A percentile compares a stretch with the other conserved stretches of the same genome.
Evolutionary conservation across 92 coral and sea anemone genomes (phyloP).

Genomic region (Isaurus tuberculatus): DNA sequence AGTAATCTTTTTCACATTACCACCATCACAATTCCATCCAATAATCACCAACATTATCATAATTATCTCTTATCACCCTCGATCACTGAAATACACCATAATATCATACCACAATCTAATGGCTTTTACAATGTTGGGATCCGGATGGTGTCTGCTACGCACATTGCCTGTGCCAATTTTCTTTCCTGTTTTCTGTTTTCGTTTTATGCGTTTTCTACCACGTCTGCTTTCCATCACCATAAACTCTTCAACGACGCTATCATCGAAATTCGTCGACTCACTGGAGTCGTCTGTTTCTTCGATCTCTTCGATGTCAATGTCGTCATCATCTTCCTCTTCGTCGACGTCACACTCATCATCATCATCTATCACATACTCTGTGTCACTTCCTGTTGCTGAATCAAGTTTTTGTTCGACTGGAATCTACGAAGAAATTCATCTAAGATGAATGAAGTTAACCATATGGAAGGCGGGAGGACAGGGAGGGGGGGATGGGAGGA

Average conservation of each 20-base stretch:
- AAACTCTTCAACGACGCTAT: background rate
- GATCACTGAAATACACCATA: background rate
- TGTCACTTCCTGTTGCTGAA: slow-evolving; percentile 47
- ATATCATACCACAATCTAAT: background rate
- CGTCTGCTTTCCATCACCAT: background rate
- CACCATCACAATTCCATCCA: no score
- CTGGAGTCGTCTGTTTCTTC: slow-evolving; percentile 20
- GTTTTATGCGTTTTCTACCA: slow-evolving; percentile 3
- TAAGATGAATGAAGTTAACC: background rate
- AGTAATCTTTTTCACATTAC: no score
- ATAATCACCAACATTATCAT: no score
- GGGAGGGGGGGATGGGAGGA: no score
- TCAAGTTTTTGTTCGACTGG: slow-evolving; percentile 28
- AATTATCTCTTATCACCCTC: no score
- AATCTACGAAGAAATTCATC: background rate
- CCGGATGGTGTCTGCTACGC: background rate
- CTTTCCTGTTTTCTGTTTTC: background rate
- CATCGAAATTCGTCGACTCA: background rate
- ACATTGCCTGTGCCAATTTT: background rate
- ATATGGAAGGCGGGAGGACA: no score
- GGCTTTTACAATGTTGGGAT: background rate
- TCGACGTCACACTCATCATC: background rate
- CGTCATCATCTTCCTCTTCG: slow-evolving; percentile 8
- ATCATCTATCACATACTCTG: slow-evolving; percentile 27
- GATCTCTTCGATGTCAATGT: slow-evolving; percentile 18